Conservation (phyloP, 2,888 invertebrate species). For the Taphrorychus bicolor region DNA sequence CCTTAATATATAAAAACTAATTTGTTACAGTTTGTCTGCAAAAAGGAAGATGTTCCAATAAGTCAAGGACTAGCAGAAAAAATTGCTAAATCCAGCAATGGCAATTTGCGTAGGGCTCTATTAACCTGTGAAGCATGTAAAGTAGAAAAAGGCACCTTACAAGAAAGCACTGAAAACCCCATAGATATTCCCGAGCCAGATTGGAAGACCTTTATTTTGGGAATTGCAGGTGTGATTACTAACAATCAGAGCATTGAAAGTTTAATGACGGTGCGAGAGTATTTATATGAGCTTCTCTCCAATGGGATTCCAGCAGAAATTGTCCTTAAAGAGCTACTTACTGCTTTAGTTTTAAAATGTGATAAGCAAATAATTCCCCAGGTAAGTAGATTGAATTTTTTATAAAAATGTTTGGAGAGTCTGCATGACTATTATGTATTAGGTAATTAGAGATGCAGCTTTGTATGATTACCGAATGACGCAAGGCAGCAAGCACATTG, state of each 20-base stretch:
- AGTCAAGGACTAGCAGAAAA: constrained; percentile 78
- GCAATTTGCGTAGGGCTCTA: constrained; percentile 91
- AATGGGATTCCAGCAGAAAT: constrained; percentile 94
- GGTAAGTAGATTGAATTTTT: constrained; percentile 58
- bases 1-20: no score
- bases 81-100: constrained; percentile 79
- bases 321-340: constrained; percentile 86
- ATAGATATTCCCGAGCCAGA: constrained; percentile 80
- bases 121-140: constrained; percentile 93
- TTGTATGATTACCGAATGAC: constrained; percentile 92
- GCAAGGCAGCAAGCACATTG: constrained; percentile 92
- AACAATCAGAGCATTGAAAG: constrained; percentile 85
- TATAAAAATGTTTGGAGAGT: neutral
- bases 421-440: neutral
- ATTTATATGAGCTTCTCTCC: constrained; percentile 90
- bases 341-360: constrained; percentile 86
- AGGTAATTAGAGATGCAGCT: constrained; percentile 70
- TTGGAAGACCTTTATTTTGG: constrained; percentile 88
- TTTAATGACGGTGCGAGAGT: constrained; percentile 82
- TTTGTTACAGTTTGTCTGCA: constrained; percentile 62
- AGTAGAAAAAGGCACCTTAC: constrained; percentile 89
- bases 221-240: constrained; percentile 72
- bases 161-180: constrained; percentile 76
- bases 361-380: constrained; percentile 88
- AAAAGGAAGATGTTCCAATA: constrained; percentile 81